A percentile compares a stretch with the other conserved stretches of the same genome.
These are phyloP conservation scores for Pipra filicauda DNA, from an alignment of 2,113 vertebrate genomes.

Conservation along the genomic window DNA sequence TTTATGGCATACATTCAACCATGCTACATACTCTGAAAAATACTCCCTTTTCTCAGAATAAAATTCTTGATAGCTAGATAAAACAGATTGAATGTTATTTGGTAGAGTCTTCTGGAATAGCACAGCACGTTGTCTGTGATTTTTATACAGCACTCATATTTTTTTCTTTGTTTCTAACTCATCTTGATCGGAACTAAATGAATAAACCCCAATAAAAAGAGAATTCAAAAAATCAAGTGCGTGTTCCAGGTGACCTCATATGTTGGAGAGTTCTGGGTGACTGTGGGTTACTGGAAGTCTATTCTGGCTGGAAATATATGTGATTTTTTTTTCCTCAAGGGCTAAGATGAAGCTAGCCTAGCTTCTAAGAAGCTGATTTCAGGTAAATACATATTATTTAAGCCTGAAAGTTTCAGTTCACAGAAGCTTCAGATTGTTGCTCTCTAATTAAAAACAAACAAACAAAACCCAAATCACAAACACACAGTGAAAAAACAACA, in stretches of 20 bases:
- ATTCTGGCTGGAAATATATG: background rate
- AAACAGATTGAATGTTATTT: background rate
- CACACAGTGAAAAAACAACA: background rate
- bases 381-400: background rate
- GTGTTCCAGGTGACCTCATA: conserved; percentile 53
- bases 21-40: conserved; percentile 1
- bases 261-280: conserved; percentile 39
- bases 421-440: background rate
- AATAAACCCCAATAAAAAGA: conserved; percentile 44
- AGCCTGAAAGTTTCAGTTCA: background rate
- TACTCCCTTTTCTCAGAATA: conserved; percentile 24
- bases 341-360: background rate
- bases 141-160: background rate
- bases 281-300: conserved; percentile 46
- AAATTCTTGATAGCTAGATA: conserved; percentile 23
- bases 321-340: background rate
- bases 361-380: background rate
- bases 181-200: conserved; percentile 16
- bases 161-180: background rate
- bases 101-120: background rate
- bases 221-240: background rate
- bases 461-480: background rate
- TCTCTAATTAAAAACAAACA: background rate
- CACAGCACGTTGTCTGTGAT: background rate
- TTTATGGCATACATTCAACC: conserved; percentile 40